Percentiles rank a stretch among this genome's conserved stretches.
Evolutionary conservation across 2,113 vertebrate genomes (phyloP).

Genomic region (Vireo altiloquus): DNA sequence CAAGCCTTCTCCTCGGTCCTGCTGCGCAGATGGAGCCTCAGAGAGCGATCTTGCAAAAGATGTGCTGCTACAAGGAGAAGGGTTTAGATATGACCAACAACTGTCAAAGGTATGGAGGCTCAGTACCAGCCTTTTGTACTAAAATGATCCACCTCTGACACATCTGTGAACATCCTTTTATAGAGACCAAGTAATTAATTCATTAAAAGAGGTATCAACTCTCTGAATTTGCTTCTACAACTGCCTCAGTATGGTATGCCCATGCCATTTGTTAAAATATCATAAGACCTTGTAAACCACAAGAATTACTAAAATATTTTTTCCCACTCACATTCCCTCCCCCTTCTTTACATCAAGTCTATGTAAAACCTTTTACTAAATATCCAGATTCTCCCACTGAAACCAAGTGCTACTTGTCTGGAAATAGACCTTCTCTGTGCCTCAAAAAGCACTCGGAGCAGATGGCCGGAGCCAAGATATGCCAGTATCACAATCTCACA

Average conservation of each 20-base stretch:
- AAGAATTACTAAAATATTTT: constrained; percentile 18
- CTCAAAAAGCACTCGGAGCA: neutral
- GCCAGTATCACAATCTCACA: neutral
- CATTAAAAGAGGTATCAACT: neutral
- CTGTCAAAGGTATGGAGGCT: neutral
- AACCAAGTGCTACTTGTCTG: neutral
- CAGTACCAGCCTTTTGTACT: neutral
- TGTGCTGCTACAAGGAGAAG: neutral
- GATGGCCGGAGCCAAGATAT: neutral
- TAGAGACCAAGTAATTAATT: neutral
- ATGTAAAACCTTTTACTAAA: neutral
- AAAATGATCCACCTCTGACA: neutral
- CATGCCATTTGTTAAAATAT: neutral
- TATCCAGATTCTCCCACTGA: constrained; percentile 35
- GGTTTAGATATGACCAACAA: neutral
- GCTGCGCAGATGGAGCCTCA: rapidly evolving
- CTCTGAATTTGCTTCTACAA: neutral
- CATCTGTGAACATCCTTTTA: neutral
- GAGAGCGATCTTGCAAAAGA: rapidly evolving
- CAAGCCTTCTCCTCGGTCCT: rapidly evolving
- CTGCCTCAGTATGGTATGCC: neutral
- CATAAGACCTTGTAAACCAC: neutral
- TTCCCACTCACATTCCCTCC: neutral
- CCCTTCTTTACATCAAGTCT: constrained; percentile 1
- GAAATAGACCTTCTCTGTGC: neutral